Evolutionary conservation across 2,888 invertebrate species (phyloP).

Genomic region (Latrodectus elegans): DNA sequence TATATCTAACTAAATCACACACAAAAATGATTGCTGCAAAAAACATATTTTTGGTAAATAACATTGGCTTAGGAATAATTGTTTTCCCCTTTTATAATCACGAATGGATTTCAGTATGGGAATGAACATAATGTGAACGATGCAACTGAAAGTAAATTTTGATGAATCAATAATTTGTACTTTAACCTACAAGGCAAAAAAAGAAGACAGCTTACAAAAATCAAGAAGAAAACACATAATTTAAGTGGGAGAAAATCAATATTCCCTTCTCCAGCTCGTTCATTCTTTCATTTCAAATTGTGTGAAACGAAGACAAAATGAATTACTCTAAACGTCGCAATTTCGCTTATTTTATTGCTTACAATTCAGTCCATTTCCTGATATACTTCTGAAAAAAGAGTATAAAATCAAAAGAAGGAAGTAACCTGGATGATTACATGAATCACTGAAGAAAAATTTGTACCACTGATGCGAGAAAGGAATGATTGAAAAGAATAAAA

Average conservation of each 20-base stretch:
- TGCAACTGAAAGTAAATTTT: slow-evolving; percentile 1
- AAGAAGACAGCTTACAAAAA: background rate
- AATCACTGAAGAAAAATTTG: slow-evolving; percentile 48
- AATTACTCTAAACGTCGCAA: slow-evolving; percentile 50
- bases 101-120: background rate
- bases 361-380: slow-evolving; percentile 40
- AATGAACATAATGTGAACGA: background rate
- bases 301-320: slow-evolving; percentile 53
- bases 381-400: slow-evolving; percentile 27
- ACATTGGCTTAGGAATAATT: background rate
- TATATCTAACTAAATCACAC: background rate
- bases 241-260: slow-evolving; percentile 36
- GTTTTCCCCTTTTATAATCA: too few relatives aligned
- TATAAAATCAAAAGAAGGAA: slow-evolving; percentile 8
- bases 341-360: slow-evolving; percentile 40
- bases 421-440: slow-evolving; percentile 47
- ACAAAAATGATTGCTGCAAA: background rate
- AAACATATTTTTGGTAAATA: background rate
- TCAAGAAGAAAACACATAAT: background rate
- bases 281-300: slow-evolving; percentile 43
- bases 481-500: slow-evolving; percentile 32
- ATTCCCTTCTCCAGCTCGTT: slow-evolving; percentile 23
- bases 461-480: slow-evolving; percentile 6
- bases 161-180: slow-evolving; percentile 59
- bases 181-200: slow-evolving; percentile 26